Conservation (phyloP, 2,113 vertebrate species). For the Aegotheles bennettii region DNA sequence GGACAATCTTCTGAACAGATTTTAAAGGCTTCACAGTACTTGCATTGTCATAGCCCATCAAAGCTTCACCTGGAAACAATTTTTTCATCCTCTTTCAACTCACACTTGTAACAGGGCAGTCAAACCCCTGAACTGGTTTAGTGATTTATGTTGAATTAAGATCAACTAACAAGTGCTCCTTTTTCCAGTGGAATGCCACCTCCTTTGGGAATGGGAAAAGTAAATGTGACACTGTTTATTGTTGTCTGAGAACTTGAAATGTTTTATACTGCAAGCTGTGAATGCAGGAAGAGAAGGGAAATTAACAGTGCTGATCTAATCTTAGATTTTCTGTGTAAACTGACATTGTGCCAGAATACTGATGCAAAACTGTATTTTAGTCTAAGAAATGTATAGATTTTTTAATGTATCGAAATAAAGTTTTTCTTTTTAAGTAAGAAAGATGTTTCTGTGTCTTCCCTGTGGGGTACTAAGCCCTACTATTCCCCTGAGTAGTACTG, state of each 20-base stretch:
- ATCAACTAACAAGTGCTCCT: constrained; percentile 67
- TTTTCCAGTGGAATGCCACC: constrained; percentile 71
- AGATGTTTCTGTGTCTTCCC: constrained; percentile 9
- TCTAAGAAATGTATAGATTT: constrained; percentile 83
- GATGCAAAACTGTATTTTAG: constrained; percentile 84
- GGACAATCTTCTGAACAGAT: constrained; percentile 39
- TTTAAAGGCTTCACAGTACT: constrained; percentile 36
- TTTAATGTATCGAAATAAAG: constrained; percentile 80
- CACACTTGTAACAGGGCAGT: constrained; percentile 41
- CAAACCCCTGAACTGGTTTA: constrained; percentile 60
- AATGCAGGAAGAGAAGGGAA: constrained; percentile 66
- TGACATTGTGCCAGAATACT: constrained; percentile 78
- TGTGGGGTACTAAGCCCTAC: background rate
- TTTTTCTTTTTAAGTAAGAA: constrained; percentile 73
- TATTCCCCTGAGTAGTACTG: background rate
- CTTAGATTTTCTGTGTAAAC: constrained; percentile 75
- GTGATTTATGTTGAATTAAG: constrained; percentile 66
- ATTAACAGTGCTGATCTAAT: constrained; percentile 74
- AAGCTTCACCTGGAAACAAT: constrained; percentile 17
- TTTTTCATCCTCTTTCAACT: constrained; percentile 4
- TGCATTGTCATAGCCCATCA: constrained; percentile 1
- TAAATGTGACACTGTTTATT: constrained; percentile 55
- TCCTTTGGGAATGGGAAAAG: constrained; percentile 66
- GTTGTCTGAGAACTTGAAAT: constrained; percentile 66
- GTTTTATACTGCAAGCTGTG: constrained; percentile 71